Base-by-base conservation (phyloP, 2,797 vertebrate species). In the Spondyliosoma cantharus region DNA sequence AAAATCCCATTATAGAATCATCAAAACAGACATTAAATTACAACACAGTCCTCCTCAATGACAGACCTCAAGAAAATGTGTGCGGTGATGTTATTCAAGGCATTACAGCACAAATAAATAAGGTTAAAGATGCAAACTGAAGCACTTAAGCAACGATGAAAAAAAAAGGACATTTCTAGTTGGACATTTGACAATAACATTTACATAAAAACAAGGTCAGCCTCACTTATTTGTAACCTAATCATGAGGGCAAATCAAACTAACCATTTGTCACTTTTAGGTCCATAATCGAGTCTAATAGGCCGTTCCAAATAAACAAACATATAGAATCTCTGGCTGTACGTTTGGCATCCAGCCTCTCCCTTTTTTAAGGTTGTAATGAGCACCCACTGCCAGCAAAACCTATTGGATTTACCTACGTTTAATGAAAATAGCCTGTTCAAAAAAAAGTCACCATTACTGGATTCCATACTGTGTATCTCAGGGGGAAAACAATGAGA, bases 41-140 rank as follows among this genome's bases (percentile, higher is more conserved):
- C 27, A 76, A 57, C 14, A 22, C 37, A 32, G 0, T 25, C 56
- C 56, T n/a, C 20, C 25, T 45, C 61, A 67, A 62, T 53, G 17
- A 29, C 3, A 58, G 9, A 77, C 19, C 46, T 74, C 27, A 54
- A 70, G 57, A 74, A 75, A 80, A 73, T 61, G 62, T 60, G 19
- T 22, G 43, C 6, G 43, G 19, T 60, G 64, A 72, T 53, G 65
- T 61, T 72, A 69, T 62, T 76, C 15, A 15, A 71, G 16, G 57
- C 75, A 76, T 84, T 68, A 80, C 59, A 76, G 75, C 50, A 71
- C 67, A 88, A 85, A 90, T 88, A 92, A 89, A 91, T 87, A 85
- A 78, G 19, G 49, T 83, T 48, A 58, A 77, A 84, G 32, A 73
- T 67, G 68, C 67, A 81, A 86, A 68, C 11, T 56, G 46, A 85